phyloP scores from a whole-genome alignment of 2,113 vertebrate genomes.

The Illadopsis cleaveri region DNA sequence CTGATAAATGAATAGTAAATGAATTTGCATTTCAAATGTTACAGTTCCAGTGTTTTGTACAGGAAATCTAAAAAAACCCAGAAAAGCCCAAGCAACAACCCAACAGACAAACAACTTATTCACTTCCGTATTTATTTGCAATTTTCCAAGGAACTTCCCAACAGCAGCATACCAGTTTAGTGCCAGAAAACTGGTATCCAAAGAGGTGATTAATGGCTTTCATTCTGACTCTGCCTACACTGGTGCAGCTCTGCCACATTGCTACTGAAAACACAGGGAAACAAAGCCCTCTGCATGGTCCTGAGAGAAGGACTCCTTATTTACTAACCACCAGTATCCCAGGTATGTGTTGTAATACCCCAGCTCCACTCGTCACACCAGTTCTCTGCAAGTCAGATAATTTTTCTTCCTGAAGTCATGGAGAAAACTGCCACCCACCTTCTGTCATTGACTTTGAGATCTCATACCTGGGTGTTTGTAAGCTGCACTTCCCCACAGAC shows the following conservation, averaged over 20 bases:
- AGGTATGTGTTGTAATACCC: background rate
- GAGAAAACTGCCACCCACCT: background rate
- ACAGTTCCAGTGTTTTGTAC: background rate
- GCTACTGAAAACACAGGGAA: background rate
- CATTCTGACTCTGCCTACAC: background rate
- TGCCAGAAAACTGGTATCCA: background rate
- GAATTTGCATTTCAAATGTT: background rate
- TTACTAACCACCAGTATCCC: background rate
- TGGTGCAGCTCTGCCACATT: background rate
- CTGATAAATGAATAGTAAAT: background rate
- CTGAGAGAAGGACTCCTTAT: background rate
- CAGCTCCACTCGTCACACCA: background rate
- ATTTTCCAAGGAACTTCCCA: background rate
- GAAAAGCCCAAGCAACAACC: background rate
- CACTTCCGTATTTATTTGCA: background rate
- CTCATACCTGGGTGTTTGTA: background rate
- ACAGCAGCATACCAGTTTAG: background rate
- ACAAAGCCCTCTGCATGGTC: background rate
- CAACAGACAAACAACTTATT: background rate
- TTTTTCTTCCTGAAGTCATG: background rate
- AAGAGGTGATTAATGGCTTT: background rate
- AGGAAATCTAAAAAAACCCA: background rate
- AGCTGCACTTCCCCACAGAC: background rate
- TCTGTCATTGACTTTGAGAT: background rate
- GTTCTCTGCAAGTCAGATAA: background rate